Conservation (phyloP, 2,888 invertebrate genomes). For the Agrypnus murinus region DNA sequence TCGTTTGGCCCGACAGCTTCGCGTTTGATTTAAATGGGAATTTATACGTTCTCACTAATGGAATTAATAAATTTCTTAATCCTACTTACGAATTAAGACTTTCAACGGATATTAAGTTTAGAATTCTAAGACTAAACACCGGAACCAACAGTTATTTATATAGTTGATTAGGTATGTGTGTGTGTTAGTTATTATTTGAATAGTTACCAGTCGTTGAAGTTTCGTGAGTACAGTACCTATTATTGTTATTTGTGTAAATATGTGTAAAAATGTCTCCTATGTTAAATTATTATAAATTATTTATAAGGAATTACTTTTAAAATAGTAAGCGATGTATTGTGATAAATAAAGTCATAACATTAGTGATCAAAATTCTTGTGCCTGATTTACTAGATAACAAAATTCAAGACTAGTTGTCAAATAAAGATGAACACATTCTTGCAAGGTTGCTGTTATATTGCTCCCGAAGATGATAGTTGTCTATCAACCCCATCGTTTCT, state of each 20-base stretch:
- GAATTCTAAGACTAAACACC: constrained; percentile 75
- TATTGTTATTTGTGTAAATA: constrained; percentile 1
- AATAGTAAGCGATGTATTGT: constrained; percentile 35
- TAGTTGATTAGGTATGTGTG: constrained; percentile 10
- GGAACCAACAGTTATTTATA: constrained; percentile 78
- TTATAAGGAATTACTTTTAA: background rate
- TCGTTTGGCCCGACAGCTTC: constrained; percentile 83
- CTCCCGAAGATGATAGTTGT: constrained; percentile 34
- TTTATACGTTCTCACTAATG: constrained; percentile 78
- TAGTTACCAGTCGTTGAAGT: constrained; percentile 17
- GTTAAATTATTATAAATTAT: background rate
- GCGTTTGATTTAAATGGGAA: constrained; percentile 79
- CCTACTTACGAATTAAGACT: constrained; percentile 33
- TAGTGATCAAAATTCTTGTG: constrained; percentile 28
- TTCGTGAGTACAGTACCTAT: background rate
- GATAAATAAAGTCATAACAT: constrained; percentile 26
- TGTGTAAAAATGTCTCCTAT: background rate
- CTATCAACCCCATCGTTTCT: constrained; percentile 22
- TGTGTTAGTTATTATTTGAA: background rate
- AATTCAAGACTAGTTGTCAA: too few relatives aligned
- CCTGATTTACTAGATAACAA: constrained; percentile 19
- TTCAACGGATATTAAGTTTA: constrained; percentile 75
- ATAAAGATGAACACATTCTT: constrained; percentile 41
- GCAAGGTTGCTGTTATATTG: constrained; percentile 37
- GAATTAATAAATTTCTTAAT: constrained; percentile 43